Evolutionary conservation across 2,113 vertebrate species (phyloP).

Genomic region (Numenius arquata): DNA sequence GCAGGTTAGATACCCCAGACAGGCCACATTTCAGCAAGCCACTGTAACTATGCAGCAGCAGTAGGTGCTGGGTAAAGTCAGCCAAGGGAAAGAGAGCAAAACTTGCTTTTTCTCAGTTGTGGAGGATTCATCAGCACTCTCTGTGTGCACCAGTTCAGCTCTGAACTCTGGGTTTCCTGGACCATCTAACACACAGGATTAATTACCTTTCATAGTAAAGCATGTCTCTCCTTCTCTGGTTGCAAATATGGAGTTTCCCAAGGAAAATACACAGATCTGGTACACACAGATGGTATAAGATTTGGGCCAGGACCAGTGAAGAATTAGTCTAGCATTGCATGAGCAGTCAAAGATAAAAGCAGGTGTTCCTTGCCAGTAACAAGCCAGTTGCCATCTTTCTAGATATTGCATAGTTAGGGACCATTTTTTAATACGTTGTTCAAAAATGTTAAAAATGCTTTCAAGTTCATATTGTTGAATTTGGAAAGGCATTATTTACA

Average conservation of each 20-base stretch:
- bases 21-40: neutral
- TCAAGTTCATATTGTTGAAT: neutral
- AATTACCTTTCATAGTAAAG: neutral
- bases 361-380: neutral
- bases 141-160: neutral
- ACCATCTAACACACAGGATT: neutral
- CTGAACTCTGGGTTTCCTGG: neutral
- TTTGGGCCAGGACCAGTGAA: neutral
- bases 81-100: neutral
- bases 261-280: neutral
- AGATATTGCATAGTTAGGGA: neutral
- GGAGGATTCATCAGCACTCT: neutral
- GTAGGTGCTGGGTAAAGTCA: neutral
- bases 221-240: neutral
- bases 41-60: neutral
- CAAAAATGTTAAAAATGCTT: neutral
- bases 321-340: neutral
- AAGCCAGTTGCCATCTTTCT: neutral
- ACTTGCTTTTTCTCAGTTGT: neutral
- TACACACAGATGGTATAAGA: neutral
- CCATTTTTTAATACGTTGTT: neutral
- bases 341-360: neutral
- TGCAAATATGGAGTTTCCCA: neutral
- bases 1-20: no score
- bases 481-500: neutral